Evolutionary conservation across 2,797 vertebrate genomes (phyloP).

Genomic region (Choloepus didactylus): DNA sequence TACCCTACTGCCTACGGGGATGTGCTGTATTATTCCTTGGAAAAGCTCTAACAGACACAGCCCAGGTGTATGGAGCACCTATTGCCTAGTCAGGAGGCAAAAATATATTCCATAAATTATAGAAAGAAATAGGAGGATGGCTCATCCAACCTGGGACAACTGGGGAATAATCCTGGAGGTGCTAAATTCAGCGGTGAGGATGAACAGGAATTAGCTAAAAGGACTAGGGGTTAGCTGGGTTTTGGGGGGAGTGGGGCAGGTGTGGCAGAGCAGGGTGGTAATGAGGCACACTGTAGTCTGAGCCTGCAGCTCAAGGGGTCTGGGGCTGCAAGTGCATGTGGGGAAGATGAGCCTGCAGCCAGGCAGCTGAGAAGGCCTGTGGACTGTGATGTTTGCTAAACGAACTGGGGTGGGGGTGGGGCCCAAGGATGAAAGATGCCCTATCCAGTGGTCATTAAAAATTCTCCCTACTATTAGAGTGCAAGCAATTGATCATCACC

Average conservation of each 20-base stretch:
- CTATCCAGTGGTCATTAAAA: background rate
- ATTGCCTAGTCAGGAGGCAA: background rate
- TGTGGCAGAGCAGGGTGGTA: background rate
- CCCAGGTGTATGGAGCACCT: background rate
- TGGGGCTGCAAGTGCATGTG: background rate
- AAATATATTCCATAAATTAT: background rate
- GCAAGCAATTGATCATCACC: background rate
- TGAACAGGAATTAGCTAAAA: background rate
- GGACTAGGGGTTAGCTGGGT: background rate
- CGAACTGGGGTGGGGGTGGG: background rate
- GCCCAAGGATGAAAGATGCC: background rate
- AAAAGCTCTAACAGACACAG: background rate
- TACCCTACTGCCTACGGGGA: background rate
- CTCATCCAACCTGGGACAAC: background rate
- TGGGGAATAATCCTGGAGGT: background rate
- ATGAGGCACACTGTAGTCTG: accelerated
- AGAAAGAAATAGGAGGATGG: background rate
- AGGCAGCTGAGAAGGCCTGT: background rate
- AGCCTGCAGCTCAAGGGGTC: background rate
- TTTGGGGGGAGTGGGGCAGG: background rate
- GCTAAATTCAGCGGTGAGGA: background rate
- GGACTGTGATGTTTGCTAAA: background rate
- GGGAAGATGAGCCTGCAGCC: background rate
- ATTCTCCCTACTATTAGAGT: background rate
- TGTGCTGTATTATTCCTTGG: background rate